Base-by-base conservation (phyloP, 2,797 vertebrate species). In the Monodelphis domestica region DNA sequence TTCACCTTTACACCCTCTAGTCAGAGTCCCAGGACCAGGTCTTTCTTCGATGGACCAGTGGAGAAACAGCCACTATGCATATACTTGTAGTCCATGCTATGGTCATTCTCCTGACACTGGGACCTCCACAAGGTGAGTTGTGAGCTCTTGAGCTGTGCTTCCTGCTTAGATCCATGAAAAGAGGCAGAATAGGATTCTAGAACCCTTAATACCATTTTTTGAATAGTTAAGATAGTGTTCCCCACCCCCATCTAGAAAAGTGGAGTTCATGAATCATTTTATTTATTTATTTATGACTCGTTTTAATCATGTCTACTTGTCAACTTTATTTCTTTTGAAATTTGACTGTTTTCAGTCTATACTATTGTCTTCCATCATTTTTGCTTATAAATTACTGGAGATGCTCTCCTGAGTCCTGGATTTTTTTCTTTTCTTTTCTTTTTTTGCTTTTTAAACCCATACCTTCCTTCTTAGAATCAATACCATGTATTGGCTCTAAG, bases 61-160 rank as follows among this genome's bases (percentile, higher is more conserved):
- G 99, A 90, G 99, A 99, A 97, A 99, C 99, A 0, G 99, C 99
- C 54, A 99, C 99, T 0, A 99, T 99, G 99, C 99, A 99, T 97
- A 99, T 99, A 91, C 98, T 99, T 6, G 99, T 99, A n/a, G 99
- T 99, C 90, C 99, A 99, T 0, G 99, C 99, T 92, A 99, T 99
- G 99, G 99, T 99, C 95, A 99, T 99, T 96, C 98, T 99, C 88
- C 98, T 99, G 96, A 99, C 99, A 0, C 94, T 99, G 1, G 99
- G 99, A 10, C 99, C 99, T 0, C 99, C 99, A 56, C 98, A 98
- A 94, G 98, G 99, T 99, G 93, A 96, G 97, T 91, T 28, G 51
- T 93, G 0, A 53, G 26, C 87, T 5, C 38, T 93, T 0, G 0
- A 1, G 0, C 87, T 26, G 52, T 4, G 24, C 21, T 84, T 84